Conservation (phyloP, 2,888 invertebrate genomes). For the Eristalis intricaria region DNA sequence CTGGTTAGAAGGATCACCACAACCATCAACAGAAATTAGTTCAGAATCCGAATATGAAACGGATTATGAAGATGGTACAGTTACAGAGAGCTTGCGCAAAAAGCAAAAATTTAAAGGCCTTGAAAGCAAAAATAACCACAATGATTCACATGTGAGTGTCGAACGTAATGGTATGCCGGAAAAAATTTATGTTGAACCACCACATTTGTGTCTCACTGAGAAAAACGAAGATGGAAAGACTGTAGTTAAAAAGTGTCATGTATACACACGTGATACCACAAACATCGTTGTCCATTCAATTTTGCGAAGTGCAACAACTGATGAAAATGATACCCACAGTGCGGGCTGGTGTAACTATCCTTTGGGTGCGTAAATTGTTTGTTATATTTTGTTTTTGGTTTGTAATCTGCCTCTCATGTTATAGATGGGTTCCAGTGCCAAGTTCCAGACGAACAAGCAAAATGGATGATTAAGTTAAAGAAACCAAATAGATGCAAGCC, state of each 20-base stretch:
- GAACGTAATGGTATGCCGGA: constrained; percentile 72
- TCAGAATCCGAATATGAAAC: constrained; percentile 81
- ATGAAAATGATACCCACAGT: constrained; percentile 79
- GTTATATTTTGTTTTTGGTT: neutral
- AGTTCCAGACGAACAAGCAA: constrained; percentile 83
- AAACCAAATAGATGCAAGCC: constrained; percentile 83
- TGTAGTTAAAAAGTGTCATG: constrained; percentile 83
- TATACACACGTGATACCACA: constrained; percentile 83
- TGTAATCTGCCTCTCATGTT: constrained; percentile 14
- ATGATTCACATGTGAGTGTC: constrained; percentile 72
- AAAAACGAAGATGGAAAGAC: constrained; percentile 73
- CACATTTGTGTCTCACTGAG: constrained; percentile 84
- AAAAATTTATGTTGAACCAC: constrained; percentile 81
- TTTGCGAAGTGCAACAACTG: constrained; percentile 82
- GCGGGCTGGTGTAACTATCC: constrained; percentile 87
- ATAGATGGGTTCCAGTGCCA: constrained; percentile 84
- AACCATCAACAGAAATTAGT: constrained; percentile 78
- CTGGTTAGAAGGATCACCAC: constrained; percentile 78
- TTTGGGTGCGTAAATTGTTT: constrained; percentile 80
- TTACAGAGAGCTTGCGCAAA: constrained; percentile 76
- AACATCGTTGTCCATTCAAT: constrained; percentile 83
- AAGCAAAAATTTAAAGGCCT: constrained; percentile 74
- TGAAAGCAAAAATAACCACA: constrained; percentile 68
- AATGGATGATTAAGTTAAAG: constrained; percentile 78
- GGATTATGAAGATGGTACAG: constrained; percentile 78